Conservation (phyloP, 2,113 vertebrate species). For the Cygnus buccinator region DNA sequence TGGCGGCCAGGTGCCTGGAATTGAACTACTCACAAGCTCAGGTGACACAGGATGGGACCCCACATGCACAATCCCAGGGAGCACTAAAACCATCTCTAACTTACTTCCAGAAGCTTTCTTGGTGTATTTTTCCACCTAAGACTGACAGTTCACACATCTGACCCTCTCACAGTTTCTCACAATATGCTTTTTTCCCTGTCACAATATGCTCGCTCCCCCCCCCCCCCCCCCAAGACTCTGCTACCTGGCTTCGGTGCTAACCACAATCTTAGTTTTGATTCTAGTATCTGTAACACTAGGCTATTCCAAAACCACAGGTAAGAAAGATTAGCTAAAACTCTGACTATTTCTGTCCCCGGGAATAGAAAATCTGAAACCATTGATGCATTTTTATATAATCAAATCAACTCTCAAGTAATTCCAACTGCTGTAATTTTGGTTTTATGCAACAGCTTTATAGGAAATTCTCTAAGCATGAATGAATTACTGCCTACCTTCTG, state of each 20-base stretch:
- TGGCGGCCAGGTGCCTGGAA: not conserved
- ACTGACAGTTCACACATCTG: not conserved
- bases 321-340: not conserved
- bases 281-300: not conserved
- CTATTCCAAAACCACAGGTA: not conserved
- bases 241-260: not conserved
- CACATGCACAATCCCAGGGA: not conserved
- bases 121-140: not conserved
- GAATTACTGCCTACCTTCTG: not conserved
- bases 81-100: not conserved
- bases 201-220: no score
- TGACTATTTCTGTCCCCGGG: not conserved
- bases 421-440: not conserved
- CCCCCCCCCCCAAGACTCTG: not conserved
- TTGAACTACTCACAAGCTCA: not conserved
- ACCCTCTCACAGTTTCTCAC: not conserved
- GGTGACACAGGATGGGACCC: not conserved
- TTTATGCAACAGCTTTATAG: not conserved
- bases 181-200: not conserved
- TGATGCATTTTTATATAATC: not conserved
- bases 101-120: not conserved
- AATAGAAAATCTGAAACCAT: not conserved
- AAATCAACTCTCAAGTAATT: not conserved
- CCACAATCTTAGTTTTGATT: not conserved
- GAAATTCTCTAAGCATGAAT: not conserved